Evolutionary conservation across 2,888 invertebrate species (phyloP).

Genomic region (Andrena praecox): DNA sequence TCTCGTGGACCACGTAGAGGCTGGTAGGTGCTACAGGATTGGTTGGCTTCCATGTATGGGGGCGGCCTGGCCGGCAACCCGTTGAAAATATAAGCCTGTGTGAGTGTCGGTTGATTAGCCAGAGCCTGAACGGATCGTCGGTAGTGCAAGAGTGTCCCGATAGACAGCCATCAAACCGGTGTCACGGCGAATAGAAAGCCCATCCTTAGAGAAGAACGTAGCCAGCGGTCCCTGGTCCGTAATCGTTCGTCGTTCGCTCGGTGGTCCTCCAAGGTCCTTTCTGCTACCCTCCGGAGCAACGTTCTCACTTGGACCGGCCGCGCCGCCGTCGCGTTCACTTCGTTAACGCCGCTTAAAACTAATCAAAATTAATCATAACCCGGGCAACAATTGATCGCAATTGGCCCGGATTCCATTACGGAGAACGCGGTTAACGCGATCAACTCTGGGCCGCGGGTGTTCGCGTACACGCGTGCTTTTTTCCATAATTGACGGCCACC

Average conservation of each 20-base stretch:
- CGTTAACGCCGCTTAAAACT: constrained; percentile 79
- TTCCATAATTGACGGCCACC: constrained; percentile 50
- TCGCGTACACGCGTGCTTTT: constrained; percentile 44
- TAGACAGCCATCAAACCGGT: constrained; percentile 40
- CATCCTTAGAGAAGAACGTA: constrained; percentile 4
- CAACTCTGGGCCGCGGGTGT: constrained; percentile 24
- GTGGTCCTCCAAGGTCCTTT: constrained; percentile 40
- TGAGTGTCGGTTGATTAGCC: constrained; percentile 82
- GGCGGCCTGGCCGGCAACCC: constrained; percentile 75
- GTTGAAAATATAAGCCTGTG: constrained; percentile 84
- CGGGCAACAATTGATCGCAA: constrained; percentile 83
- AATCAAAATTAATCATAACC: constrained; percentile 84
- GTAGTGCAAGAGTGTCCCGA: constrained; percentile 69
- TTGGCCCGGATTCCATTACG: constrained; percentile 83
- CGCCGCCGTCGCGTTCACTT: constrained; percentile 69
- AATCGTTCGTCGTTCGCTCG: background rate
- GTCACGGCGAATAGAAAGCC: constrained; percentile 36
- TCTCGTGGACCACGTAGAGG: constrained; percentile 49
- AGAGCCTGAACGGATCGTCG: constrained; percentile 80
- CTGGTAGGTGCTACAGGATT: constrained; percentile 74
- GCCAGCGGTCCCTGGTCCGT: constrained; percentile 19
- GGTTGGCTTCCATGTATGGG: constrained; percentile 78
- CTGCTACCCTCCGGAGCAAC: constrained; percentile 17
- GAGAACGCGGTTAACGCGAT: constrained; percentile 64
- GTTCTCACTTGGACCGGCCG: constrained; percentile 13